A percentile compares a stretch with the other conserved stretches of the same genome.
Conservation (phyloP, 2,888 invertebrate genomes). For the Chloromyia formosa region DNA sequence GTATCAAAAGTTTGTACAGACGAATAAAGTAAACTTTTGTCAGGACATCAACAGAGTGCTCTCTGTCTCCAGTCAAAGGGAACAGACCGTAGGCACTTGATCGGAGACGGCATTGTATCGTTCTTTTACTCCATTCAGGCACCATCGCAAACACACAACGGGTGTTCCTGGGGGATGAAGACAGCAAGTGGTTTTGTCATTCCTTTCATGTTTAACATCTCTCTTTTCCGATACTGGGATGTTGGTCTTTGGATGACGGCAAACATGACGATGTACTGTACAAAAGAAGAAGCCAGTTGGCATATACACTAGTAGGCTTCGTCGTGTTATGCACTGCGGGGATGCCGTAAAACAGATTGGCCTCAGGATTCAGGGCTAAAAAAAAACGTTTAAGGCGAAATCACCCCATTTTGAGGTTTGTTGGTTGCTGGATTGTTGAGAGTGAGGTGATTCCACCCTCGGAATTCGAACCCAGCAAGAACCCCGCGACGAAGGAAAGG, state of each 20-base stretch:
- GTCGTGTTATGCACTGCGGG: neutral
- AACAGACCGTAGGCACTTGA: conserved; percentile 51
- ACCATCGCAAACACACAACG: conserved; percentile 33
- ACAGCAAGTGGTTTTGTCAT: conserved; percentile 54
- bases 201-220: conserved; percentile 50
- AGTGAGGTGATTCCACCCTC: conserved; percentile 5
- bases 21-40: conserved; percentile 46
- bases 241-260: conserved; percentile 26
- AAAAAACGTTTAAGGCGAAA: conserved; percentile 44
- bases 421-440: too few species aligned
- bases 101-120: conserved; percentile 46
- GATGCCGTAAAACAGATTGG: conserved; percentile 17
- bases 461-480: neutral
- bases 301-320: conserved; percentile 7
- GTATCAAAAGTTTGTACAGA: conserved; percentile 52
- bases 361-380: conserved; percentile 40
- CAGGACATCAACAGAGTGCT: conserved; percentile 46
- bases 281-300: conserved; percentile 22
- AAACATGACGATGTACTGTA: conserved; percentile 13
- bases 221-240: too few species aligned
- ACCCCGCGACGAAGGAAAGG: neutral
- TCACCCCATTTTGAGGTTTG: conserved; percentile 33
- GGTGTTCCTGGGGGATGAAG: conserved; percentile 44
- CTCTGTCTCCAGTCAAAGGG: conserved; percentile 41
- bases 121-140: conserved; percentile 21